These are phyloP conservation scores for Hepsetus odoe DNA, from an alignment of 2,113 vertebrate species.

Conservation along the genomic window DNA sequence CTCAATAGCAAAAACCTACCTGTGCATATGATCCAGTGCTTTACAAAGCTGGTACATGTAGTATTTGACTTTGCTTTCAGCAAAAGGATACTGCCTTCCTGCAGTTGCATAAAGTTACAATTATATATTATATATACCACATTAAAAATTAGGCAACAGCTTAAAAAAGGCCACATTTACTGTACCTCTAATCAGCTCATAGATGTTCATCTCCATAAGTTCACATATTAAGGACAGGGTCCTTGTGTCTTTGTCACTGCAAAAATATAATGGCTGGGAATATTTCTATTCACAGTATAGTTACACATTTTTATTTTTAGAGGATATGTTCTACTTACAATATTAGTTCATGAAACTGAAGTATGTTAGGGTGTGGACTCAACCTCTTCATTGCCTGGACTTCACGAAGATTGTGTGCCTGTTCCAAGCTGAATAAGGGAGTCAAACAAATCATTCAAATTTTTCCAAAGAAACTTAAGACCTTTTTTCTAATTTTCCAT, in stretches of 20 bases:
- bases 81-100: slow-evolving; percentile 81
- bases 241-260: slow-evolving; percentile 83
- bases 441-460: not conserved
- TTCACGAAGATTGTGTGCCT: slow-evolving; percentile 76
- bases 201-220: slow-evolving; percentile 93
- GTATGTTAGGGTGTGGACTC: slow-evolving; percentile 74
- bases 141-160: not conserved
- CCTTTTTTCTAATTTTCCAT: no score
- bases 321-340: slow-evolving; percentile 68
- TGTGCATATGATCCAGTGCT: slow-evolving; percentile 83
- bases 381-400: slow-evolving; percentile 73
- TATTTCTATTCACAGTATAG: not conserved
- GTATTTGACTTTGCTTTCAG: slow-evolving; percentile 75
- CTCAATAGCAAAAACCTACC: no score
- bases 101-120: slow-evolving; percentile 24
- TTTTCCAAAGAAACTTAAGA: no score
- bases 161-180: not conserved
- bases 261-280: slow-evolving; percentile 31
- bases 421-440: slow-evolving; percentile 64
- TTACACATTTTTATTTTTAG: not conserved
- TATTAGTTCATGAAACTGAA: slow-evolving; percentile 75
- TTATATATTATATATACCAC: not conserved
- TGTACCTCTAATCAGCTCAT: slow-evolving; percentile 86
- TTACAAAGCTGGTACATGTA: slow-evolving; percentile 86
- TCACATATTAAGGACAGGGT: slow-evolving; percentile 87